phyloP scores from a whole-genome alignment of 2,797 vertebrate genomes.

The Meriones psammophilus region DNA sequence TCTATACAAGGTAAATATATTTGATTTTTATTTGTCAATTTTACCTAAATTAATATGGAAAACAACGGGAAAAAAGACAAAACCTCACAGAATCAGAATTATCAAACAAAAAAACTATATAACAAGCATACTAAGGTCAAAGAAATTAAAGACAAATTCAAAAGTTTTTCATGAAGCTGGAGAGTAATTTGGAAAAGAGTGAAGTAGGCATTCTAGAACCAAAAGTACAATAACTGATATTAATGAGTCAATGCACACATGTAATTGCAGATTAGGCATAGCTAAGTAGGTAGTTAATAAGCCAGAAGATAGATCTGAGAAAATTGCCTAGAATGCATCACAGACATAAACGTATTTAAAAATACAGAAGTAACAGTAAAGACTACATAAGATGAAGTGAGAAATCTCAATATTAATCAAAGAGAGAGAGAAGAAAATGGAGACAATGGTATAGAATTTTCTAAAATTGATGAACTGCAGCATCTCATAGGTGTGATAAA shows the following conservation, averaged over 20 bases:
- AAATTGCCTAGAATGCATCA: slow-evolving; percentile 37
- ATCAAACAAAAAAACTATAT: slow-evolving; percentile 26
- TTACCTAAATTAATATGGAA: background rate
- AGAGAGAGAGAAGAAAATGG: background rate
- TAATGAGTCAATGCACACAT: slow-evolving; percentile 49
- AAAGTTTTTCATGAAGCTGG: slow-evolving; percentile 51
- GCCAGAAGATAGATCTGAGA: background rate
- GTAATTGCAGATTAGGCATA: slow-evolving; percentile 60
- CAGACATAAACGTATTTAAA: slow-evolving; percentile 44
- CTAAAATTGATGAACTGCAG: slow-evolving; percentile 10
- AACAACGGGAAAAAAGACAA: background rate
- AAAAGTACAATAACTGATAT: slow-evolving; percentile 67
- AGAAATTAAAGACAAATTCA: slow-evolving; percentile 59
- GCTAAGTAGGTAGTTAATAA: slow-evolving; percentile 58
- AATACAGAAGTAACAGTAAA: slow-evolving; percentile 43
- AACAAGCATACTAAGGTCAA: slow-evolving; percentile 19
- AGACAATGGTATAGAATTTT: slow-evolving; percentile 28
- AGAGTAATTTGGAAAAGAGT: slow-evolving; percentile 50
- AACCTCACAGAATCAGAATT: slow-evolving; percentile 33
- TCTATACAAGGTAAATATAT: background rate
- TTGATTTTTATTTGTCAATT: background rate
- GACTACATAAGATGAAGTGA: slow-evolving; percentile 24
- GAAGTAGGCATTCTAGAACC: background rate
- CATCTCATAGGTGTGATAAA: slow-evolving; percentile 33
- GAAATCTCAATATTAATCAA: slow-evolving; percentile 43